These are phyloP conservation scores for Calcarius lapponicus DNA, from an alignment of 2,797 vertebrate genomes.

Conservation along the genomic window DNA sequence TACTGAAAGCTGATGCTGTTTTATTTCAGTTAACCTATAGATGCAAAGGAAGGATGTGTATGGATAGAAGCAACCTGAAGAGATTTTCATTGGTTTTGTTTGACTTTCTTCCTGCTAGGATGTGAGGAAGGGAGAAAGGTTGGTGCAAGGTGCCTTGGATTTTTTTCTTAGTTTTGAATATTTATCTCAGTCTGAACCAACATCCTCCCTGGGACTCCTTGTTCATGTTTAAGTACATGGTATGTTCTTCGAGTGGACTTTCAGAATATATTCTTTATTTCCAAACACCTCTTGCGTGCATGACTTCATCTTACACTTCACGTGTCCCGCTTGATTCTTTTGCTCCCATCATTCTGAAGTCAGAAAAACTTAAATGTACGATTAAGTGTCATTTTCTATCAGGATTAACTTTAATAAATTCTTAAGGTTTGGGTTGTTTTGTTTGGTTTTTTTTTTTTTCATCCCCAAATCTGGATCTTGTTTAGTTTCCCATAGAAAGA, in stretches of 20 bases:
- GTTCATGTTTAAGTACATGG: not conserved
- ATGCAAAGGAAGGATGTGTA: not conserved
- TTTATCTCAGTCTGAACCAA: not conserved
- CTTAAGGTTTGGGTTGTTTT: not conserved
- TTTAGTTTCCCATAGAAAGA: not conserved
- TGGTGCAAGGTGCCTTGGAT: not conserved
- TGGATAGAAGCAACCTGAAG: not conserved
- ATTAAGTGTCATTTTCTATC: not conserved
- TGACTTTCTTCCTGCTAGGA: not conserved
- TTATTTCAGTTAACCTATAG: not conserved
- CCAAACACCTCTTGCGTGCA: not conserved
- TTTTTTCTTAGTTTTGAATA: not conserved
- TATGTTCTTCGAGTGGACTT: not conserved
- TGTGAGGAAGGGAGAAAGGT: not conserved
- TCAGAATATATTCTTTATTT: not conserved
- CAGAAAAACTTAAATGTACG: not conserved
- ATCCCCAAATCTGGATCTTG: not conserved
- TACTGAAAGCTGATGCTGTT: not conserved
- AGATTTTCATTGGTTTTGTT: not conserved
- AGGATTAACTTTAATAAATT: not conserved
- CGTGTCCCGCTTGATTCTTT: not conserved
- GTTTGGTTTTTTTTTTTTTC: rapidly evolving
- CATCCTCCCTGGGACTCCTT: not conserved
- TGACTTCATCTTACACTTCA: not conserved
- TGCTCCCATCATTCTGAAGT: not conserved